Base-by-base conservation (phyloP, 2,113 vertebrate genomes). In the Passer montanus region DNA sequence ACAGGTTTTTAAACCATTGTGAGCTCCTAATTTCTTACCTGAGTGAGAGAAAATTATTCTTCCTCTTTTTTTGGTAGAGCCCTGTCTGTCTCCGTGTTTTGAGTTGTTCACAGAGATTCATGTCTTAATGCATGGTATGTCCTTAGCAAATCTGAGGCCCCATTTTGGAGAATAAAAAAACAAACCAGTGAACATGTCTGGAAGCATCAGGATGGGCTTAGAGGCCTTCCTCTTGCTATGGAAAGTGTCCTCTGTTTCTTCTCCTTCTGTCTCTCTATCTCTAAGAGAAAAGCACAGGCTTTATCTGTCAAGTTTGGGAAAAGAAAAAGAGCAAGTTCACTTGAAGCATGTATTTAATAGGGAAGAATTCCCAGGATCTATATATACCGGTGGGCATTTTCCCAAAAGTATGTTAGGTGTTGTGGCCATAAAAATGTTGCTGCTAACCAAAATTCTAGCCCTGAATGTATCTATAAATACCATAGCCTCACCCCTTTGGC, bases 371-470 rank as follows among this genome's bases (percentile, higher is more conserved):
- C 67, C 37, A 26, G 72, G 26, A 35, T 72, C 56, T 96, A 8
- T 89, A 35, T 67, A 49, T 64, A 64, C 31, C 75, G 76, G 56
- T 90, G 77, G 72, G 37, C 35, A 43, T 84, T 96, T 93, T 79
- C 76, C 73, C 76, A 64, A 30, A 41, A 76, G 59, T 8, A 11
- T 77, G 63, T 60, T 74, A n/a, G 67, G 55, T 5, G 0, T 64
- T 47, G 39, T 78, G 80, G 50, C 90, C 0, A 1, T 91, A 83
- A 46, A 83, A 76, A 20, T 49, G 63, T 76, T 73, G 58, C 58
- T 80, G 39, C 82, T 94, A 62, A 90, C 87, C 72, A 84, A 70
- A 93, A 88, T 94, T 93, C 35, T 74, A 80, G 55, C 55, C 47
- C 72, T 60, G 53, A 30, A 68, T 1, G 0, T 64, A 39, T 64